Base-by-base conservation (phyloP, 2,113 vertebrate species). In the Tachysurus fulvidraco region DNA sequence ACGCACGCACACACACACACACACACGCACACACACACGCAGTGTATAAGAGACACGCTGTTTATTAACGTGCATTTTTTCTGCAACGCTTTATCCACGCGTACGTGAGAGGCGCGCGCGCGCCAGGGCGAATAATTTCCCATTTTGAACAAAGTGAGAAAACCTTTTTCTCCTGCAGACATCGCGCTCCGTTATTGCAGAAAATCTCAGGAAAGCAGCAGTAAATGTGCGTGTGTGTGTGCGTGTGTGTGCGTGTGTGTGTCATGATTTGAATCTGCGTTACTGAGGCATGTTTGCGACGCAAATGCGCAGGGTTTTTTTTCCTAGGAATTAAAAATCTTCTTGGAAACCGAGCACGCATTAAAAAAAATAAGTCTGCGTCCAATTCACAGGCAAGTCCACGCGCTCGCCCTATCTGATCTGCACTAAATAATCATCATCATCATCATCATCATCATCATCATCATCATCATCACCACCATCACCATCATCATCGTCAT, bases 241-340 rank as follows among this genome's bases (percentile, higher is more conserved):
- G n/a, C 44, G 55, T 57, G 77, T 36, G 78, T 36, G 78, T 36
- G 55, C 17, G n/a, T 19, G 78, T 30, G 57, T 41, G 21, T 23
- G n/a, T 5, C 28, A 6, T 12, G 21, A n/a, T 50, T 25, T 46
- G 17, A 17, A 41, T 73, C 77, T 60, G 78, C 78, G 80, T 46
- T 46, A 62, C 14, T 64, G 59, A 82, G 46, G 80, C 80, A 17
- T 64, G 80, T 65, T 62, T 64, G 60, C 80, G 80, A 64, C 57
- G 41, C 80, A 64, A 82, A 82, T 64, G 80, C 80, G 80, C 80
- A 46, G 36, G 36, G 14, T 23, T 17, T 41, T 12, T 23, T 74
- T 74, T 9, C 1, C 74, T 21, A 7, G 13, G 46, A 28, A 28
- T 50, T 25, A 76, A 12, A 50, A 76, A 50, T 54, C 11, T 54